Evolutionary conservation across 2,797 vertebrate species (phyloP).

Genomic region (Amniataba percoides): DNA sequence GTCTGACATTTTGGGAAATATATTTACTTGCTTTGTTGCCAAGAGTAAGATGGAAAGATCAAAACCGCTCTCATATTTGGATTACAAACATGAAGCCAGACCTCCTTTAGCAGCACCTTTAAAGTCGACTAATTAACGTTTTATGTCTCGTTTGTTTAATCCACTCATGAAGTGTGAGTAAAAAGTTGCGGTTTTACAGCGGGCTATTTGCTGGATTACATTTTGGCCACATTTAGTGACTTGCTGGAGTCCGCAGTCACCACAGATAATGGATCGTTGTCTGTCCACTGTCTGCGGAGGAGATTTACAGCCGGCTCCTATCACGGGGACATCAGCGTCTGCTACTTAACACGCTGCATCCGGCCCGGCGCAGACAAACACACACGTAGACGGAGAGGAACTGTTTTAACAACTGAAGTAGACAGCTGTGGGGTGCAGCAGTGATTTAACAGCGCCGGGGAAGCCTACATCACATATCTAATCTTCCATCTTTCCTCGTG

Average conservation of each 20-base stretch:
- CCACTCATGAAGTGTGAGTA: not conserved
- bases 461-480: conserved; percentile 14
- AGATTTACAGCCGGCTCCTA: conserved; percentile 53
- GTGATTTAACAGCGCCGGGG: conserved; percentile 36
- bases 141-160: not conserved
- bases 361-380: conserved; percentile 14
- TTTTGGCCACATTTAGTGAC: not conserved
- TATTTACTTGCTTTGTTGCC: not conserved
- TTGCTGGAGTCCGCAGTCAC: conserved; percentile 8
- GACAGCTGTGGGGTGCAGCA: conserved; percentile 42
- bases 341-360: conserved; percentile 30
- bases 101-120: not conserved
- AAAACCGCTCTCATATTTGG: not conserved
- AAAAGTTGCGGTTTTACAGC: not conserved
- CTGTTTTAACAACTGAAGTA: conserved; percentile 23
- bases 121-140: not conserved
- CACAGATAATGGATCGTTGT: conserved; percentile 61
- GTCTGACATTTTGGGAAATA: conserved; percentile 12
- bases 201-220: not conserved
- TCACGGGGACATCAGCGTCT: conserved; percentile 37
- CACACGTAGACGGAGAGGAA: conserved; percentile 8
- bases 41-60: conserved; percentile 1
- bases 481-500: conserved; percentile 23
- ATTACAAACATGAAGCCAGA: not conserved
- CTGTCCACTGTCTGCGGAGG: conserved; percentile 35